A percentile compares a stretch with the other conserved stretches of the same genome.
phyloP scores from a whole-genome alignment of 2,888 invertebrate genomes.

The Agrypnus murinus region DNA sequence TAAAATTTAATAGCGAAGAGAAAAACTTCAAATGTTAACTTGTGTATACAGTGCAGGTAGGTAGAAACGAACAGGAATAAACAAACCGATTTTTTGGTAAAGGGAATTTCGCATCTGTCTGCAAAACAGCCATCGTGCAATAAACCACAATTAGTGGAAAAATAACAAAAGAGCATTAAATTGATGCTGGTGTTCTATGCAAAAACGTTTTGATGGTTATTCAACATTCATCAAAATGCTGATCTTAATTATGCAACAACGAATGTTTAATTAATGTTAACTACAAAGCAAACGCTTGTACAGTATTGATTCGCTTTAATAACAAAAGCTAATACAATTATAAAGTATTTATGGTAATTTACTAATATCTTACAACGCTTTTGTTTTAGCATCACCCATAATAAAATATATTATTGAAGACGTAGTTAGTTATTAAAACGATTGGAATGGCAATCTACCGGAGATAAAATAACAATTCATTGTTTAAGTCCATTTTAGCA shows the following conservation, averaged over 20 bases:
- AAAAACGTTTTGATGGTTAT: constrained; percentile 14
- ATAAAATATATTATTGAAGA: too few species aligned
- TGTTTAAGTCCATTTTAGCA: too few species aligned
- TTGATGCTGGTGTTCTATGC: background rate
- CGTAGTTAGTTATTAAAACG: too few species aligned
- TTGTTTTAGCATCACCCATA: too few species aligned
- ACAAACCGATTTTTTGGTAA: background rate
- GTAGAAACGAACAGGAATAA: background rate
- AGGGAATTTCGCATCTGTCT: background rate
- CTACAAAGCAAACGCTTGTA: background rate
- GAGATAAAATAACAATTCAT: too few species aligned
- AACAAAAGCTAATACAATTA: background rate
- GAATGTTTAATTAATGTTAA: constrained; percentile 11
- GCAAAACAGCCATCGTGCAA: background rate
- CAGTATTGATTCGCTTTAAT: background rate
- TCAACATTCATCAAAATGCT: constrained; percentile 17
- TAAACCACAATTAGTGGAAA: background rate
- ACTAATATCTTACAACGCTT: too few species aligned
- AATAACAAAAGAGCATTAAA: constrained; percentile 16
- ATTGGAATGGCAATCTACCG: too few species aligned
- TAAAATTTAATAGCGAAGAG: constrained; percentile 8
- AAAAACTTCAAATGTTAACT: background rate
- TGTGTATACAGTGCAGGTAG: background rate
- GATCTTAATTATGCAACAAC: constrained; percentile 18
- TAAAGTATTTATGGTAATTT: background rate